Evolutionary conservation across 2,113 vertebrate species (phyloP), one percentile per base, ranked within the genome.

Genomic region (Petroica traversi): DNA sequence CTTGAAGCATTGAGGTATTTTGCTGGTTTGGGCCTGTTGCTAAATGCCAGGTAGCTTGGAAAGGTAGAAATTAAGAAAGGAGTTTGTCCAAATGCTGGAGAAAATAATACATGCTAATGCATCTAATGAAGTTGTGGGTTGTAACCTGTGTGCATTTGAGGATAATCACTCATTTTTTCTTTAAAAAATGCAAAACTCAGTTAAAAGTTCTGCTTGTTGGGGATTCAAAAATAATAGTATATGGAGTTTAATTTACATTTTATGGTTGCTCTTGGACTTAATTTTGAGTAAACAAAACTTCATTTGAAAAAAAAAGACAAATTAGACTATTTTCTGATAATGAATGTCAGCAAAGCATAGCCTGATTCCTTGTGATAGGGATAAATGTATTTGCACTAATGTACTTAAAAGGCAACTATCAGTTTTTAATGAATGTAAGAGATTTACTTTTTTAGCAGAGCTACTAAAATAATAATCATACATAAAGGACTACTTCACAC

Each of bases 401-500:
- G 64, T 90, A 72, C 61, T 95, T 97, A 92, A 97, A 97, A 97
- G 23, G n/a, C 67, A 96, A 88, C 82, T 93, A 93, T 91, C 94
- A 94, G 72, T 89, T 96, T 97, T 97, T 96, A 97, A 94, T 96
- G 94, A 97, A 97, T 90, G 45, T 83, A 88, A 59, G 57, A 96
- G 84, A 94, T 95, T 91, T 97, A 55, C 57, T 97, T 91, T 97
- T 94, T 94, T 94, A 79, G 84, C 76, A 92, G 45, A 63, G 88
- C 94, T 96, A 83, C 91, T 93, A 94, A 96, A 97, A 97, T 94
- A 97, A 89, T 96, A 95, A 97, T 94, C 80, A 52, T 89, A 81
- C 81, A 91, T 91, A 95, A 96, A 96, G 77, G 36, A 93, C 22
- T 91, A 73, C 86, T 97, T 97, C 85, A 91, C 51, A 84, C 52